phyloP scores from a whole-genome alignment of 2,113 vertebrate genomes.

The Rallus limicola region DNA sequence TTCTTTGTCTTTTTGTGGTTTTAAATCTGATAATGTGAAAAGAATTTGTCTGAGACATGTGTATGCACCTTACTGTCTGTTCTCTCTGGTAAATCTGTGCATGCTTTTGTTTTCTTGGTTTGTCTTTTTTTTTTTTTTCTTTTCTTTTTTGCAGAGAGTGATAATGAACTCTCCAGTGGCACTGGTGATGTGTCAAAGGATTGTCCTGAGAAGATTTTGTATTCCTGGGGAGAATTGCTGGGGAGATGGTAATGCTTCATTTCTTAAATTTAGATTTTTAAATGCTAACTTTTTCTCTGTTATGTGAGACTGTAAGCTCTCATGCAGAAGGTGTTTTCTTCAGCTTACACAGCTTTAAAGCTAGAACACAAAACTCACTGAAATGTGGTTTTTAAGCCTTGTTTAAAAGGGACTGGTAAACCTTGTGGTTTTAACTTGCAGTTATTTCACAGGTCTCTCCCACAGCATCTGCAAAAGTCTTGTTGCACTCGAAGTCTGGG shows the following conservation, averaged over 20 bases:
- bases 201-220: conserved; percentile 96
- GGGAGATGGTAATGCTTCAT: conserved; percentile 87
- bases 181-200: conserved; percentile 98
- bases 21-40: background rate
- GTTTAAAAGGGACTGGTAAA: background rate
- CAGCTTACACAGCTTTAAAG: background rate
- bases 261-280: conserved; percentile 28
- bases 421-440: background rate
- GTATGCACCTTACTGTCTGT: background rate
- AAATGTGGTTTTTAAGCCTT: background rate
- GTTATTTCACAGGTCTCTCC: background rate
- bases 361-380: background rate
- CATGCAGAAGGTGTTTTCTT: background rate
- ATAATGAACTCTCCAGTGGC: conserved; percentile 96
- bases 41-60: background rate
- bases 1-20: background rate
- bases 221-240: conserved; percentile 95
- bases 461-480: background rate
- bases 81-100: conserved; percentile 1
- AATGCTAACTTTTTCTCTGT: background rate
- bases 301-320: background rate
- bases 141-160: conserved; percentile 84
- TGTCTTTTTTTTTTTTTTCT: background rate
- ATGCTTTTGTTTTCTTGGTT: background rate
- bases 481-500: background rate